Base-by-base conservation (phyloP, 2,888 invertebrate species). In the Troides helena region DNA sequence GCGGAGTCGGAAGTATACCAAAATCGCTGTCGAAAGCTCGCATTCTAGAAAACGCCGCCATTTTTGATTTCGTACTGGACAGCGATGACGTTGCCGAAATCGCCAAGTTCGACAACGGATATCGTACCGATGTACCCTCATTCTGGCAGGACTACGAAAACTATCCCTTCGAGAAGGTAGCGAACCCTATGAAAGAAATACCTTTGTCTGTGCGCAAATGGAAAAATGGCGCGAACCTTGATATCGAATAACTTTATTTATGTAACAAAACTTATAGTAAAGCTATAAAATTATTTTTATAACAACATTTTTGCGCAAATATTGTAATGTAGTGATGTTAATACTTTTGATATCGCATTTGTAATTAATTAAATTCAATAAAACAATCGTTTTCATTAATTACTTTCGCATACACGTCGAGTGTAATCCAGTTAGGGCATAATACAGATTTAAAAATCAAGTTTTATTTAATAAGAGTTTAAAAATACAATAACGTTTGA, bases 31-130 rank as follows among this genome's bases (percentile, higher is more conserved):
- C 89, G 0, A 82, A 80, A 46, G 69, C 75, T 1, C 76, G 90
- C 0, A 81, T 85, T 0, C 7, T 87, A 0, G 89, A 90, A 67
- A 90, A 90, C 75, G 89, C 85, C 0, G 80, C 84, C 2, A 87
- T 90, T 18, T 90, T 90, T 75, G 89, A 90, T 72, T 90, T 90
- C 71, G 72, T 77, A 46, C 74, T 90, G 7, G 83, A 85, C 59
- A 62, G 72, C 0, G 74, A 72, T 1, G 90, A 90, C 46, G 63
- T 84, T 6, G 78, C 76, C 5, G 72, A 74, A 0, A 43, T 90
- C 0, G 79, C 82, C 0, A 75, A 82, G 59, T 89, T 89, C 71
- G 87, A 90, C 72, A 80, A 77, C 39, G 84, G 83, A 1, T 88
- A 75, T 74, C 81, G 89, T 0, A 85, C 86, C 0, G 79, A 85